Evolutionary conservation across 2,113 vertebrate genomes (phyloP), one percentile per base, ranked within the genome.

Genomic region (Mirza zaza): DNA sequence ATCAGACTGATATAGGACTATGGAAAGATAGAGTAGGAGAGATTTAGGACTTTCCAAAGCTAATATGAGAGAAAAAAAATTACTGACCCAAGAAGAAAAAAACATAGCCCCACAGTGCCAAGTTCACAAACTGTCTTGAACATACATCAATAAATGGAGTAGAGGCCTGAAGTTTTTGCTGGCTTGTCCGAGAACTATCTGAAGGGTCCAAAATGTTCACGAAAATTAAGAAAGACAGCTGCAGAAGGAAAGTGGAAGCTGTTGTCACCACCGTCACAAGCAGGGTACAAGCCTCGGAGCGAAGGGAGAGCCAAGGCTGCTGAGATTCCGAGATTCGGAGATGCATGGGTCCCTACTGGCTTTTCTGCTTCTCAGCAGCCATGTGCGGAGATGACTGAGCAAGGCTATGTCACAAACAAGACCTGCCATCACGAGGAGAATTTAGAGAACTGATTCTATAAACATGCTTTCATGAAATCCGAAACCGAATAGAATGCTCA

Each of bases 331-430:
- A n/a, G 32, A 8, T 8, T 21, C 87, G 32, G 32, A n/a, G 20
- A 14, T 0, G 1, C 1, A 5, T 0, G 5, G 52, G 27, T 27
- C 42, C 45, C 87, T 27, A 17, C 5, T 4, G 34, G 21, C 34
- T 45, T 63, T 71, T 45, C n/a, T 4, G 42, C 14, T 45, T 79
- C 71, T 59, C 1, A 34, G 52, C n/a, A 73, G 71, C 27, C 13
- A 3, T 0, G 1, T 0, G 1, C 14, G 18, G 25, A 10, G 13
- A 65, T 6, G 6, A 32, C 48, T n/a, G 14, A 45, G 23, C 27
- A 48, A 50, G 2, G 11, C 8, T 39, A 17, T 6, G 23, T 39
- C 36, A 71, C 71, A 55, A 25, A 52, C 63, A 34, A 32, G 25
- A 48, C 20, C 34, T 42, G 5, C 13, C 13, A 3, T 27, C 48